These are phyloP conservation scores for Ictalurus punctatus DNA, from an alignment of 2,113 vertebrate species.

Conservation along the genomic window DNA sequence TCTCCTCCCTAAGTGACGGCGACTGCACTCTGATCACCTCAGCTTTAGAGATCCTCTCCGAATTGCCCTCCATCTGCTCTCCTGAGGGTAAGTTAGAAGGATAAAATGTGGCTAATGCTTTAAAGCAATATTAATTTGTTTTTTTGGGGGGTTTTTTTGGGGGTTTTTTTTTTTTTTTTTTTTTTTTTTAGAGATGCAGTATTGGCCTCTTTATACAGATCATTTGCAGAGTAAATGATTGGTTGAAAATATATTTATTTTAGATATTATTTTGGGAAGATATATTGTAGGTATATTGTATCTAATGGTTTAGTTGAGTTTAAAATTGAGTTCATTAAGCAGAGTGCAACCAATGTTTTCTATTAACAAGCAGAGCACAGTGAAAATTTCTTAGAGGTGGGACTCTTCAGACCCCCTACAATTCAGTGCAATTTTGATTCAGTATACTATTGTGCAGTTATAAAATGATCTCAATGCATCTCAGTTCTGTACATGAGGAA, in stretches of 20 bases:
- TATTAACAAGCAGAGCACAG: not conserved
- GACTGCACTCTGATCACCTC: slow-evolving; percentile 79
- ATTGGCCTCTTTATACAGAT: not conserved
- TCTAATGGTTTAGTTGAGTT: no score
- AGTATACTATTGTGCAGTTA: not conserved
- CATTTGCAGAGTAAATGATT: not conserved
- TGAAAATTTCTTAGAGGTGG: not conserved
- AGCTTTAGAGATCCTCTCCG: slow-evolving; percentile 84
- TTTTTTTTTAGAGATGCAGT: not conserved
- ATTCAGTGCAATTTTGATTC: not conserved
- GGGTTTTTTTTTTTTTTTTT: not conserved
- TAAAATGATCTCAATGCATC: not conserved
- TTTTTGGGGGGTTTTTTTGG: not conserved
- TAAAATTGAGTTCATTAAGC: no score
- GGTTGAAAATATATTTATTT: not conserved
- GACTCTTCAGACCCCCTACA: not conserved
- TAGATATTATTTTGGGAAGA: not conserved
- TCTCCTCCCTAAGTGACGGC: slow-evolving; percentile 74
- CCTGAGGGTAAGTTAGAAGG: slow-evolving; percentile 82
- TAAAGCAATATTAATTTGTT: not conserved
- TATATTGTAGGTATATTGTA: not conserved
- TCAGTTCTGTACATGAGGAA: not conserved
- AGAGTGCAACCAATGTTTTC: not conserved
- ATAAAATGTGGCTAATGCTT: not conserved
- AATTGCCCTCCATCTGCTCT: slow-evolving; percentile 89